Evolutionary conservation across 2,888 invertebrate species (phyloP), one percentile per base, ranked within the genome.

Genomic region (Drosophila rubida): DNA sequence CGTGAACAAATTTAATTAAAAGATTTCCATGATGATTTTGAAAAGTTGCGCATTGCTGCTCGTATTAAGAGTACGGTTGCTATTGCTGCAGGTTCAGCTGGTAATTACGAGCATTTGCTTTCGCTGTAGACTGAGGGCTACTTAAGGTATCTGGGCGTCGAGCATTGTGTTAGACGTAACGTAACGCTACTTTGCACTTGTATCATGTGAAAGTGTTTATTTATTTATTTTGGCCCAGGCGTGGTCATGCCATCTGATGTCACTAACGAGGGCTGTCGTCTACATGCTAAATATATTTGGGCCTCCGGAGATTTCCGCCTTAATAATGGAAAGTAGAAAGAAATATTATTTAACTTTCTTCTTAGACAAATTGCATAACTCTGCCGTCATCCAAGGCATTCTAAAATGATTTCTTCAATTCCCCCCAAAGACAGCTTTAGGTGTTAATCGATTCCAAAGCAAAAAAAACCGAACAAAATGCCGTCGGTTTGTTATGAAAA

Each of bases 291-390:
- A 46, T 42, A 19, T 57, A 37, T 55, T 23, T 50, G 49, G 25
- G 22, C 11, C 41, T 16, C 39, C 19, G 45, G 39, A 68, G 53
- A 57, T 53, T 23, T 48, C 19, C 8, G 51, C 5, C 42, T 16
- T 13, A 4, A 30, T 35, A 61, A 46, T 71, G 72, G 59, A 74
- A 76, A 71, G 74, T 66, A 7, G 27, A 46, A 32, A 19, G 25
- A 49, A 35, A 76, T 68, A 51, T 75, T 71, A 84, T 78, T 76
- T 78, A 69, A 83, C 82, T 87, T 87, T 87, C 75, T 68, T 72
- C 79, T 65, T 57, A 35, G 32, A 13, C 66, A 57, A 57, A 84
- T 82, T 84, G 44, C 69, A 68, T 74, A 84, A 82, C 42, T 11
- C 35, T 39, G 44, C 19, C 32, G 11, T 19, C 9, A 25, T 13